Percentiles rank a stretch among this genome's conserved stretches.
These are phyloP conservation scores for Parascotia fuliginaria DNA, from an alignment of 2,888 invertebrate species.

Conservation along the genomic window DNA sequence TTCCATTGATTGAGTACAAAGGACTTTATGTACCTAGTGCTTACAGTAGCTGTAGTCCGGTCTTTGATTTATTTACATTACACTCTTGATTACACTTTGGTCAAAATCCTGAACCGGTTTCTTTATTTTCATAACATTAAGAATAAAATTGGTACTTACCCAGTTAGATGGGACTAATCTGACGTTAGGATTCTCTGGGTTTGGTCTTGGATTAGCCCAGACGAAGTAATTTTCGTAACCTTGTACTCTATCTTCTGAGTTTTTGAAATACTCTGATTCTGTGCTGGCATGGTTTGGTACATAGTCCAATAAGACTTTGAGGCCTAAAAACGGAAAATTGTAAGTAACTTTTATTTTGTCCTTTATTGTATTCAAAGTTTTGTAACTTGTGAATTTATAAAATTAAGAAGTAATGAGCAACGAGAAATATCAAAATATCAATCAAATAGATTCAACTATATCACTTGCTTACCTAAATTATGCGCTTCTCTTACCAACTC, in stretches of 20 bases:
- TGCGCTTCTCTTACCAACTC: slow-evolving; percentile 82
- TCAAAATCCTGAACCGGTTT: too few species aligned
- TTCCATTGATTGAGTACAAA: too few species aligned
- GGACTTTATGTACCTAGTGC: too few species aligned
- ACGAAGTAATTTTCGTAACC: slow-evolving; percentile 90
- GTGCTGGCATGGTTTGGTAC: slow-evolving; percentile 89
- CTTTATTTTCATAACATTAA: neutral
- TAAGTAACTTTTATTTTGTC: neutral
- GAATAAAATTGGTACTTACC: slow-evolving; percentile 50
- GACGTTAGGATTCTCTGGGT: slow-evolving; percentile 50
- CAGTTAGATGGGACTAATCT: slow-evolving; percentile 74
- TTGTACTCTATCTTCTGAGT: slow-evolving; percentile 85
- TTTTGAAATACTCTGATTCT: slow-evolving; percentile 91
- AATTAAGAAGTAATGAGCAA: too few species aligned
- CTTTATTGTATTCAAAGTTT: too few species aligned
- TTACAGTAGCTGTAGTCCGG: too few species aligned
- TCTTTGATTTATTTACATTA: too few species aligned
- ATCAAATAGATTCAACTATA: too few species aligned
- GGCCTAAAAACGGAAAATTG: slow-evolving; percentile 38
- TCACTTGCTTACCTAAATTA: slow-evolving; percentile 64
- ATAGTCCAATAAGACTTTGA: slow-evolving; percentile 86
- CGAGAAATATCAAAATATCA: too few species aligned
- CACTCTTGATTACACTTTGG: too few species aligned
- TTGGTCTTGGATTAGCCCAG: slow-evolving; percentile 87
- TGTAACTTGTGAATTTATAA: too few species aligned